Evolutionary conservation across 1,140 invertebrate species (phyloP), one percentile per base, ranked within the genome.

Genomic region (Anoplophora glabripennis): DNA sequence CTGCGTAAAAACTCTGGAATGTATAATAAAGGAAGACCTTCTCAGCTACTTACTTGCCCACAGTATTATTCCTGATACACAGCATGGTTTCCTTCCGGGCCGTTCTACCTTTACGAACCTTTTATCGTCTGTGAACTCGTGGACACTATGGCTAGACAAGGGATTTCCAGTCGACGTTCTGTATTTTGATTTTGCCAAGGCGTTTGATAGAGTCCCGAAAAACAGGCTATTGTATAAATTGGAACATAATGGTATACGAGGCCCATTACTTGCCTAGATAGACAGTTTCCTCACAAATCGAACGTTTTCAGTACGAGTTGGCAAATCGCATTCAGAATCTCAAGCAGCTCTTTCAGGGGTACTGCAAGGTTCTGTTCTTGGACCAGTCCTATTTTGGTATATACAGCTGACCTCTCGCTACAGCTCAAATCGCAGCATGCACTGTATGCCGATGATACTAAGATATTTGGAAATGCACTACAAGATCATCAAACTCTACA

Each of bases 341-440:
- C 49, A 37, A 53, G 41, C 21, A 11, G 55, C 57, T 34, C 15
- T 17, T 4, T 40, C 9, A 9, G 54, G 54, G 52, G 49, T 64
- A 8, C 54, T 44, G 3, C 46, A 51, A 18, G 44, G 44, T 18
- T 57, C 55, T 8, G 55, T 57, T 9, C 33, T 57, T 0, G 46
- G 55, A 40, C 55, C 55, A 12, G n/a, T 57, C 2, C 41, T 57
- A 17, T 57, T 57, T 35, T 41, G 28, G 10, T 57, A 14, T 41
- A 51, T 18, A 28, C 38, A 5, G 41, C 28, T 49, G 55, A 57
- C 34, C 10, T 52, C 12, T 21, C 45, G 40, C n/a, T 17, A 41
- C 2, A 41, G 21, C 21, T 28, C 21, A 28, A 28, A 5, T 28
- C 21, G 5, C 21, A 28, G 21, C 21, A 28, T 28, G 21, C 21